These are phyloP conservation scores for Gasterosteus aculeatus DNA, from an alignment of 2,113 vertebrate species.

Conservation along the genomic window DNA sequence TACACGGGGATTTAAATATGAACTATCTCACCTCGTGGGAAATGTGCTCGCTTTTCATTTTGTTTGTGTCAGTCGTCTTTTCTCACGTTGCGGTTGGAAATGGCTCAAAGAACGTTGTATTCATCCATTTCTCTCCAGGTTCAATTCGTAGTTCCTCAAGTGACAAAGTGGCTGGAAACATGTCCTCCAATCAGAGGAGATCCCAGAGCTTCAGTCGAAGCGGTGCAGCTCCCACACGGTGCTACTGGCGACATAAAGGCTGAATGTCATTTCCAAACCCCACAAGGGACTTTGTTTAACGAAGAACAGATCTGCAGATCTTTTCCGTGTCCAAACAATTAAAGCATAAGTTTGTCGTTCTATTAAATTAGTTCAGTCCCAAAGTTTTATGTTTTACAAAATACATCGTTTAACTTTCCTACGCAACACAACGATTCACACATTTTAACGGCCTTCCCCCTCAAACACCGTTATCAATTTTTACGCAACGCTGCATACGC, in stretches of 20 bases:
- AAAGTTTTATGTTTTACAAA: background rate
- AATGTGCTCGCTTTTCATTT: background rate
- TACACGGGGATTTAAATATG: background rate
- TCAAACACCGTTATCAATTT: background rate
- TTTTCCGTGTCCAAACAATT: no score
- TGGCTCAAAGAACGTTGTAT: no score
- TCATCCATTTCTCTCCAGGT: no score
- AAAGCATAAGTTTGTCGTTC: background rate
- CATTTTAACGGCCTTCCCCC: background rate
- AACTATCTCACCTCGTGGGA: background rate
- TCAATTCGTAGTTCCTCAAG: no score
- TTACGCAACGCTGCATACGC: background rate
- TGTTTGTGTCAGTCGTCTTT: background rate
- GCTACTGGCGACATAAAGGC: no score
- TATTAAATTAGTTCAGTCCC: background rate
- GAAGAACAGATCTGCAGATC: background rate
- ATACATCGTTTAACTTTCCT: background rate
- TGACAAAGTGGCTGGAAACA: no score
- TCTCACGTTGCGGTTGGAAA: background rate
- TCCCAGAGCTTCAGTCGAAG: no score
- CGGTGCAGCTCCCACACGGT: no score
- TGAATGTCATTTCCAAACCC: background rate
- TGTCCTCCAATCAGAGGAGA: no score
- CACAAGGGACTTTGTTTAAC: background rate
- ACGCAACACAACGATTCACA: background rate